A percentile compares a stretch with the other conserved stretches of the same genome.
Evolutionary conservation across 2,797 vertebrate species (phyloP).

Genomic region (Oreochromis grahami): DNA sequence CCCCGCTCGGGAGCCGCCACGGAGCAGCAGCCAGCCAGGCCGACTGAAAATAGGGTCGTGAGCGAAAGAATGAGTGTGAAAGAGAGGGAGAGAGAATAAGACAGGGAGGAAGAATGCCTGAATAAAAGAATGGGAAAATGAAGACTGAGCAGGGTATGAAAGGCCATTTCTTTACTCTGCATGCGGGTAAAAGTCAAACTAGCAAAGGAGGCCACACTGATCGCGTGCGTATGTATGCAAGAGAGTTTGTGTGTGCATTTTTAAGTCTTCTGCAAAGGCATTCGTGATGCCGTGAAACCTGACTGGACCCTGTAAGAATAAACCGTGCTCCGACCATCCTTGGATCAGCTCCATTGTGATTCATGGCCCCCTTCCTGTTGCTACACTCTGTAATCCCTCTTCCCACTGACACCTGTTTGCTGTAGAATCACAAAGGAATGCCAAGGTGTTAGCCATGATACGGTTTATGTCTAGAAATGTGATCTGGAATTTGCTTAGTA

Average conservation of each 20-base stretch:
- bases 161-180: constrained; percentile 16
- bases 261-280: not conserved
- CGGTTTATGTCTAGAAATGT: constrained; percentile 20
- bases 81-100: constrained; percentile 21
- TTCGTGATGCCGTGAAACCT: not conserved
- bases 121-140: constrained; percentile 22
- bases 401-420: constrained; percentile 55
- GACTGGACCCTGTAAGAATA: not conserved
- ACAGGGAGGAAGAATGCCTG: constrained; percentile 13
- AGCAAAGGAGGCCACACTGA: constrained; percentile 9
- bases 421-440: constrained; percentile 21
- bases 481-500: constrained; percentile 41
- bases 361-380: constrained; percentile 36
- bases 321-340: not conserved
- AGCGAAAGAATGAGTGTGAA: constrained; percentile 40
- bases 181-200: constrained; percentile 18
- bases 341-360: constrained; percentile 37
- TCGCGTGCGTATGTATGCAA: fast-evolving
- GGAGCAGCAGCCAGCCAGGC: constrained; percentile 35
- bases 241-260: not conserved
- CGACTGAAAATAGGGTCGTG: constrained; percentile 33
- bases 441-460: constrained; percentile 46
- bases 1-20: constrained; percentile 33
- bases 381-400: constrained; percentile 38
- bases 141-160: constrained; percentile 9